These are phyloP conservation scores for Rosalia funebris DNA, from an alignment of 2,888 invertebrate genomes.

Conservation along the genomic window DNA sequence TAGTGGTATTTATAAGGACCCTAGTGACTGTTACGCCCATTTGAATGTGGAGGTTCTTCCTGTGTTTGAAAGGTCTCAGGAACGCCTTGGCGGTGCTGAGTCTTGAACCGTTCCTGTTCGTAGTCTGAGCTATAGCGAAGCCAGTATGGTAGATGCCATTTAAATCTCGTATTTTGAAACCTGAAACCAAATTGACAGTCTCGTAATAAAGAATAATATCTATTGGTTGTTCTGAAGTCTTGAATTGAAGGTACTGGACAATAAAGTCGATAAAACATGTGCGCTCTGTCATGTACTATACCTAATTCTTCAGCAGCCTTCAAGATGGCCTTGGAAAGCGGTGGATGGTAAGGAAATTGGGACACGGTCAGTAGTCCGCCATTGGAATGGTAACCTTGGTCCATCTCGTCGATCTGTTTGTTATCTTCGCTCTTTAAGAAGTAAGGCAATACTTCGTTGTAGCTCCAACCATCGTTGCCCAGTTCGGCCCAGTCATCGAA, in stretches of 20 bases:
- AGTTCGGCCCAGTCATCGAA: conserved; percentile 88
- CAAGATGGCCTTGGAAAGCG: conserved; percentile 80
- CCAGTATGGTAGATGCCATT: conserved; percentile 85
- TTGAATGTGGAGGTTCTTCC: conserved; percentile 84
- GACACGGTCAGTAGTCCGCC: conserved; percentile 83
- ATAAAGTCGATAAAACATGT: too few relatives aligned
- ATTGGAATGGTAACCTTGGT: conserved; percentile 78
- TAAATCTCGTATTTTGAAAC: conserved; percentile 79
- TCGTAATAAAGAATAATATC: too few relatives aligned
- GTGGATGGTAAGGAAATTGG: conserved; percentile 88
- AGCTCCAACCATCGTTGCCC: conserved; percentile 91
- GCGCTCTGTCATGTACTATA: too few relatives aligned
- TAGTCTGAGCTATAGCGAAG: conserved; percentile 89
- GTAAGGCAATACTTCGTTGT: conserved; percentile 88
- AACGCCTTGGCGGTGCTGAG: conserved; percentile 85
- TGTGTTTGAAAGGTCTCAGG: conserved; percentile 78
- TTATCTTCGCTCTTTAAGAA: conserved; percentile 90
- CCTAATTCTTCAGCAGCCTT: conserved; percentile 83
- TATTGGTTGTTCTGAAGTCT: too few relatives aligned
- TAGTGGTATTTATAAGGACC: conserved; percentile 79
- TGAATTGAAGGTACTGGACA: too few relatives aligned
- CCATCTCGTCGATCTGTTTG: conserved; percentile 75
- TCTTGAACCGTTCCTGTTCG: conserved; percentile 85
- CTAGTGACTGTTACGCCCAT: conserved; percentile 83
- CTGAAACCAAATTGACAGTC: conserved; percentile 65